phyloP scores from a whole-genome alignment of 2,113 vertebrate genomes.

The Anoplopoma fimbria region DNA sequence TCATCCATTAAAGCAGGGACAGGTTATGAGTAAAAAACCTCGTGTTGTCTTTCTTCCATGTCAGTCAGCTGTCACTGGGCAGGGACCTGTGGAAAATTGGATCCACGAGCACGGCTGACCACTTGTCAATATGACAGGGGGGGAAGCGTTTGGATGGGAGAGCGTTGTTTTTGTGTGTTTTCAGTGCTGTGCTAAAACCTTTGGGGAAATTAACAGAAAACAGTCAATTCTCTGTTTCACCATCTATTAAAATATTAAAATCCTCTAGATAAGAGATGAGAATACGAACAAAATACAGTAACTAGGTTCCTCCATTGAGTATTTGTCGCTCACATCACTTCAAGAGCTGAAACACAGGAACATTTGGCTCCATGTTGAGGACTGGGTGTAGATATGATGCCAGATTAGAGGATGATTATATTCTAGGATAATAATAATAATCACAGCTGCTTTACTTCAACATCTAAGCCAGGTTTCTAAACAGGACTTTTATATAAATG shows the following conservation, averaged over 20 bases:
- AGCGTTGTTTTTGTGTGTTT: conserved; percentile 22
- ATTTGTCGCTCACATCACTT: background rate
- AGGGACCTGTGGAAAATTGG: conserved; percentile 43
- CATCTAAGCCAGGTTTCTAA: no score
- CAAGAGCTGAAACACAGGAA: background rate
- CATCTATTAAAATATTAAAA: conserved; percentile 6
- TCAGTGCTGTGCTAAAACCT: background rate
- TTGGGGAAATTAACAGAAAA: conserved; percentile 6
- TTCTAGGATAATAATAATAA: no score
- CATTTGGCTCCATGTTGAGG: no score
- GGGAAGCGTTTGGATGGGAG: background rate
- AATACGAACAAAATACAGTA: background rate
- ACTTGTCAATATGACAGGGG: conserved; percentile 57
- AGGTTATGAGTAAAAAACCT: conserved; percentile 72
- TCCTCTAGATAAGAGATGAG: background rate
- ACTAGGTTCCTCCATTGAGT: background rate
- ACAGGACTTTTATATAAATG: background rate
- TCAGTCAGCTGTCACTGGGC: conserved; percentile 69
- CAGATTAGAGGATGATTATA: background rate
- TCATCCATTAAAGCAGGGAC: conserved; percentile 64
- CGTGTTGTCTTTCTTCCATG: conserved; percentile 53
- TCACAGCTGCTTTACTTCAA: no score
- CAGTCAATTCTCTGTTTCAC: background rate
- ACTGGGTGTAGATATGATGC: no score
- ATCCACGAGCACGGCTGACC: conserved; percentile 43